Evolutionary conservation across 2,888 invertebrate genomes (phyloP), one percentile per base, ranked within the genome.

Genomic region (Himalopsyche tibetana): DNA sequence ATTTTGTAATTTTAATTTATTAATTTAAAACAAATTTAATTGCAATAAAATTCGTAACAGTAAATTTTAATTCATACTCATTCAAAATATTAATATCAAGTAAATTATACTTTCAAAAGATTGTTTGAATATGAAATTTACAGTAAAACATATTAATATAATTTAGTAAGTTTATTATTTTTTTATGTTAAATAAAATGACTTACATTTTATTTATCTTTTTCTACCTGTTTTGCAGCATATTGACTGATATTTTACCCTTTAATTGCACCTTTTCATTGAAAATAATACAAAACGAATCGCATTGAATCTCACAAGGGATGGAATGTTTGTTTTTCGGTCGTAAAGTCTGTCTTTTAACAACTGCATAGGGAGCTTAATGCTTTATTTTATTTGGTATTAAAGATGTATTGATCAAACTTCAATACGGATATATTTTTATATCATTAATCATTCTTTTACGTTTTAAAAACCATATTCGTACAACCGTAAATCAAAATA

Each of bases 321-420:
- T 28, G 5, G 3, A 63, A 63, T 63, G 56, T 63, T 63, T 63
- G 56, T 63, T 63, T 63, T 63, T 63, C 56, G 2, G 56, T 63
- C 19, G 4, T 9, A 63, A 63, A 19, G 19, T 63, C 8, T 3
- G 19, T 19, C 8, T 8, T 63, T 19, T 9, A 63, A 28, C 9
- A 19, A 9, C 6, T 6, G 56, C 12, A 19, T n/a, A 19, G 56
- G 56, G 19, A 51, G 51, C 51, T 63, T 63, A 63, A 63, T 19
- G 8, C 12, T 63, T 6, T 63, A 63, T 63, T 51, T 51, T 12
- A 51, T 51, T 51, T 28, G 28, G 28, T 19, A 4, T 63, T 63
- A 63, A 63, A 63, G 56, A 63, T 9, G 56, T 28, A 63, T 63
- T 19, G 56, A 63, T 19, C n/a, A 63, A 63, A 63, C n/a, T 19